Base-by-base conservation (phyloP, 2,113 vertebrate species). In the Urocitellus parryii region DNA sequence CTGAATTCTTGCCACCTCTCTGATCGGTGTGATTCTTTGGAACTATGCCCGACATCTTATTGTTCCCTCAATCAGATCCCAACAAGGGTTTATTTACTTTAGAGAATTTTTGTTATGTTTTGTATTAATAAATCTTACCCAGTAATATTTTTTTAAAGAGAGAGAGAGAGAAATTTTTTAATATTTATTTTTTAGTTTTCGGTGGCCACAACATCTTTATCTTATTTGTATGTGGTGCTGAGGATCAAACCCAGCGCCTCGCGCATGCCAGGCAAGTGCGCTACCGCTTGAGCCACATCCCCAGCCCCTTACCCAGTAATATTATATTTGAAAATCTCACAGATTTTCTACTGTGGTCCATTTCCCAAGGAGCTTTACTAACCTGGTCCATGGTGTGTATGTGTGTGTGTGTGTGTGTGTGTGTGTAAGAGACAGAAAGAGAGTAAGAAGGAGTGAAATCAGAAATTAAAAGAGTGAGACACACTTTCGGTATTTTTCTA, bases 281-380 rank as follows among this genome's bases (percentile, higher is more conserved):
- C 8, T 45, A 45, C 45, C 8, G 8, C 45, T 45, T 45, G 45
- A 45, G 45, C 45, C 45, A 45, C 45, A 45, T 45, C 45, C 45
- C 45, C 45, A 45, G 45, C 45, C 45, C 80, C 53, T 53, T 58
- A 58, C 56, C 34, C 32, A 45, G 34, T 65, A 84, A 93, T 37
- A 91, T 77, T 91, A 91, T 72, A 73, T 61, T 70, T 88, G 86
- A 68, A 83, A 96, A 74, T 68, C 22, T 84, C 37, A 34, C 65
- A 9, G 56, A 39, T 9, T 72, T 45, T 45, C 39, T 65, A 58
- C 13, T 37, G 20, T 53, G 65, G 63, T 70, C 84, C 22, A 58
- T 91, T 93, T 92, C 56, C 61, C 53, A 78, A 48, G 42, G 81
- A 63, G n/a, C 37, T 88, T 81, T 77, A 85, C n/a, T 42, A 95